Base-by-base conservation (phyloP, 2,888 invertebrate species). In the Conus canariensis region DNA sequence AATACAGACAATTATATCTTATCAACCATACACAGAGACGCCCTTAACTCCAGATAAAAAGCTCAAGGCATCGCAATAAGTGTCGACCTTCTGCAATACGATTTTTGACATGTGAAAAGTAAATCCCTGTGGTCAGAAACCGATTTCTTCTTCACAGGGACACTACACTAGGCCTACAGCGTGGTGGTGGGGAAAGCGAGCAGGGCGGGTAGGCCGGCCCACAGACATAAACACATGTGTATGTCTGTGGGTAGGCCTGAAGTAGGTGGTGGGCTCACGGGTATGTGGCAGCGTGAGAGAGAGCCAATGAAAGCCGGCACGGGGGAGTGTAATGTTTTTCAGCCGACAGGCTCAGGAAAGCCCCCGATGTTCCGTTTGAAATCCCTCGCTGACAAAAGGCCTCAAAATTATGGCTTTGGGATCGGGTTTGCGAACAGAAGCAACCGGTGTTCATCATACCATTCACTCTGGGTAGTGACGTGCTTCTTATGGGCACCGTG, bases 381-480 rank as follows among this genome's bases (percentile, higher is more conserved):
- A 70, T 67, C 87, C 85, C 60, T 64, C 6, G 45, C 87, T 87
- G 87, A 87, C 87, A 87, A 87, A 60, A 70, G 70, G 45, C 22
- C 67, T 64, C 19, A 22, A 22, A 87, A 87, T 30, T 87, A 87
- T 87, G 87, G 87, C 87, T 87, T 14, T 86, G 86, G 30, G 86
- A 86, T 64, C 64, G 86, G 60, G 86, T 86, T 64, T 64, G 3
- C 8, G 60, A 64, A 60, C 58, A 56, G 60, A 14, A 12, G 60
- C 30, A 6, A n/a, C 7, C n/a, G 25, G 85, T 14, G 85, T 64
- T 85, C 60, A 60, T 58, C 22, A 19, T 7, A 14, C 10, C 30
- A 30, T 77, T 64, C 64, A 64, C 64, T 64, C 64, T 64, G 64
- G 16, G 64, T 64, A 14, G 64, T 64, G 64, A 64, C 45, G 8